Conservation (phyloP, 2,888 invertebrate genomes). For the Trichogramma evanescens region DNA sequence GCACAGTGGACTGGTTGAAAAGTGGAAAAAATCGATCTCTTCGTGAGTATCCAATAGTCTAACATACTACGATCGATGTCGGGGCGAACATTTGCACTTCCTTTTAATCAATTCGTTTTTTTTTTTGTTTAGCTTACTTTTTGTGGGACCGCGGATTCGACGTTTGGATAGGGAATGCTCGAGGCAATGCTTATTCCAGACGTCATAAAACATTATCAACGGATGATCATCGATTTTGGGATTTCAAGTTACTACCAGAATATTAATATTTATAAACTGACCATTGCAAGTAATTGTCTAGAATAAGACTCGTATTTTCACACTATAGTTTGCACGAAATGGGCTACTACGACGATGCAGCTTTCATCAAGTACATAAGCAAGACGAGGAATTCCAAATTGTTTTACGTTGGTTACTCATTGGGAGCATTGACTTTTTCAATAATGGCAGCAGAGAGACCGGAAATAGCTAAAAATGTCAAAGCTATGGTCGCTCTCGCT, state of each 20-base stretch:
- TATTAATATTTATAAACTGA: no score
- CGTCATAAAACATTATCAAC: no score
- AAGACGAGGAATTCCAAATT: conserved; percentile 47
- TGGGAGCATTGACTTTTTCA: conserved; percentile 66
- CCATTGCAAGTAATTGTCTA: no score
- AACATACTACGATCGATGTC: not conserved
- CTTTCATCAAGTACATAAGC: conserved; percentile 47
- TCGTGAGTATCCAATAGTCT: conserved; percentile 38
- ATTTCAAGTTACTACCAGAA: no score
- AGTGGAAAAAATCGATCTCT: conserved; percentile 59
- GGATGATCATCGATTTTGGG: no score
- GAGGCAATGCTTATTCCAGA: no score
- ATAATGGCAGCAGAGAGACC: conserved; percentile 63
- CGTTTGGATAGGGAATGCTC: no score
- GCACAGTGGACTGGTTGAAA: conserved; percentile 72
- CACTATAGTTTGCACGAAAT: conserved; percentile 80
- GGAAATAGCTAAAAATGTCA: conserved; percentile 59
- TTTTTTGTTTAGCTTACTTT: not conserved
- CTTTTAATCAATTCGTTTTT: not conserved
- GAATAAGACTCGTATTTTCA: no score
- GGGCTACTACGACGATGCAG: conserved; percentile 78
- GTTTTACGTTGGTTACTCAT: conserved; percentile 39
- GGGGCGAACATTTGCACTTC: not conserved
- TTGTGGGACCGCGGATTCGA: no score
- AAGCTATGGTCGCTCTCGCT: conserved; percentile 59